phyloP scores from a whole-genome alignment of 1,140 invertebrate species.

The Heliconius hermathena region DNA sequence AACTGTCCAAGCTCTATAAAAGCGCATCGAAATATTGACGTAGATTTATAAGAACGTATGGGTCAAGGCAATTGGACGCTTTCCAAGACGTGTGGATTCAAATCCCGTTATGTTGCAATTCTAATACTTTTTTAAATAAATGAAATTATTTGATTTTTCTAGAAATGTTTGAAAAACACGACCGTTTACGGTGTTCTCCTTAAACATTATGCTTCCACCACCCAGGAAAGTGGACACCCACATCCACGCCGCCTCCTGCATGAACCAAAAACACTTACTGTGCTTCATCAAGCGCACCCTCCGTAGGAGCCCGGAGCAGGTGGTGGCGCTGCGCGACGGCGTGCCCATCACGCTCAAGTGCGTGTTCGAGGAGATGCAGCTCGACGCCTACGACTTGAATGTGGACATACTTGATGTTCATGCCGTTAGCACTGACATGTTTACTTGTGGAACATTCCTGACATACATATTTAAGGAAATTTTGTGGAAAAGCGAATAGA shows the following conservation, averaged over 20 bases:
- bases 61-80: no score
- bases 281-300: slow-evolving; percentile 99
- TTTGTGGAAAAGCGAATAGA: no score
- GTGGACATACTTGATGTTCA: slow-evolving; percentile 99
- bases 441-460: not conserved
- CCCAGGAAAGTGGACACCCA: slow-evolving; percentile 96
- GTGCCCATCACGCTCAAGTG: slow-evolving; percentile 94
- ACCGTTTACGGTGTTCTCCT: no score
- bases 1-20: no score
- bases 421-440: slow-evolving; percentile 86
- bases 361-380: slow-evolving; percentile 98
- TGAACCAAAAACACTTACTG: slow-evolving; percentile 99
- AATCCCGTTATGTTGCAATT: no score
- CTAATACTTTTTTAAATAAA: no score
- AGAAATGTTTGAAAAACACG: no score
- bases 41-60: no score
- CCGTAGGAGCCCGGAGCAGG: slow-evolving; percentile 91
- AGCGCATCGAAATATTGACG: no score
- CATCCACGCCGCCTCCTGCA: slow-evolving; percentile 99
- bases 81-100: no score
- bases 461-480: no score
- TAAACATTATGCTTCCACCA: not conserved
- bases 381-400: slow-evolving; percentile 98
- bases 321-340: slow-evolving; percentile 82
- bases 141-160: no score